Base-by-base conservation (phyloP, 2,888 invertebrate genomes). In the Polyommatus icarus region DNA sequence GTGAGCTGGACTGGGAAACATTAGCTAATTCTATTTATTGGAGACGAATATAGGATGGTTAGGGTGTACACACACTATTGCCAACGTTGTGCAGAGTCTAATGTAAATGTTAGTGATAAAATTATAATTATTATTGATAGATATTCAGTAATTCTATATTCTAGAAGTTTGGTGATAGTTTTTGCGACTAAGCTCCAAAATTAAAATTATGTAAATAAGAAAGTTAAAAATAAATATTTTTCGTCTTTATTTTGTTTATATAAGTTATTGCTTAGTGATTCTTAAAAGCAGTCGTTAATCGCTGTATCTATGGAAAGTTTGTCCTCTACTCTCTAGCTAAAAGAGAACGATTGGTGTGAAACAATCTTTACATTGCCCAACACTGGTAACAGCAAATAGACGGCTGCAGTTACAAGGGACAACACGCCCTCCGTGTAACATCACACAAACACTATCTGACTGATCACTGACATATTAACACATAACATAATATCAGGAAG, bases 1-100 rank as follows among this genome's bases (percentile, higher is more conserved):
- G 29, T 32, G 29, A 18, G 29, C 6, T 18, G 67, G 1, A 67
- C 67, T 29, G 67, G 67, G 67, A 67, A 67, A 32, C 29, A 15
- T 59, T 24, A 29, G 29, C 67, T 67, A 67, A 67, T 67, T 67
- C 67, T 67, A 67, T 67, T 67, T 67, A 67, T 67, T 67, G 6
- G 1, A 32, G 29, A 15, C 29, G 18, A 67, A 67, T 67, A 32
- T 67, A 32, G 67, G 6, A 67, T 6, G 5, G 29, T 32, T 67
- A 67, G 29, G 67, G 29, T 67, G 29, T 32, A 67, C 12, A 32
- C 29, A 67, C 67, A 67, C 29, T 24, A 1, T 8, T 20, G n/a
- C 20, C 8, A n/a, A 59, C n/a, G 20, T 18, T 6, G 36, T 8
- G 40, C 0, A 40, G 40, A 40, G 40, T 40, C 24, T 24, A 24